Conservation (phyloP, 37 sponge, comb jelly and placozoan genomes). For the Chondrilla cf. caribensis region DNA sequence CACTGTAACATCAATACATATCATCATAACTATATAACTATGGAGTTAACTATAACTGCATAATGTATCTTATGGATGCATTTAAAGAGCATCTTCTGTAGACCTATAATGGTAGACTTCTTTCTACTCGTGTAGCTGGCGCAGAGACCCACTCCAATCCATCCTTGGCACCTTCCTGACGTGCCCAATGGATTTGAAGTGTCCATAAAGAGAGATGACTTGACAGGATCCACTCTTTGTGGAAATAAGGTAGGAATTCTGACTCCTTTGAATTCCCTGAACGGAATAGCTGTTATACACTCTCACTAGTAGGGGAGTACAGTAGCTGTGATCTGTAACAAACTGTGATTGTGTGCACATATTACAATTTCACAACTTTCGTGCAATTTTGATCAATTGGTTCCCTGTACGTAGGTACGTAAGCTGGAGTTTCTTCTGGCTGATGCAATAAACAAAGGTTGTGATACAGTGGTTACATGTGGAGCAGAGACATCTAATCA, state of each 20-base stretch:
- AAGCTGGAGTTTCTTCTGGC: constrained; percentile 87
- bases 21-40: no score
- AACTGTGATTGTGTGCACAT: no score
- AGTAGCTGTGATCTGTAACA: no score
- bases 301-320: no score
- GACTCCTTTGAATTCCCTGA: background rate
- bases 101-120: no score
- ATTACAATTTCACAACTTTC: background rate
- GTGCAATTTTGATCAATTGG: background rate
- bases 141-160: constrained; percentile 63
- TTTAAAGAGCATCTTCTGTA: no score
- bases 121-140: constrained; percentile 52
- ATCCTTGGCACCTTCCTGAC: constrained; percentile 60
- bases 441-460: constrained; percentile 60
- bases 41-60: no score
- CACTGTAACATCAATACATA: no score
- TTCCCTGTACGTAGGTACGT: constrained; percentile 39
- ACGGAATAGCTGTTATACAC: background rate
- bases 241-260: constrained; percentile 68
- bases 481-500: constrained; percentile 82
- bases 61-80: no score
- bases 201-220: constrained; percentile 71
- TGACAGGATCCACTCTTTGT: constrained; percentile 63
- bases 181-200: constrained; percentile 58
- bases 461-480: constrained; percentile 71